Percentiles rank a stretch among this genome's conserved stretches.
These are phyloP conservation scores for Bungarus multicinctus DNA, from an alignment of 2,113 vertebrate species.

Conservation along the genomic window DNA sequence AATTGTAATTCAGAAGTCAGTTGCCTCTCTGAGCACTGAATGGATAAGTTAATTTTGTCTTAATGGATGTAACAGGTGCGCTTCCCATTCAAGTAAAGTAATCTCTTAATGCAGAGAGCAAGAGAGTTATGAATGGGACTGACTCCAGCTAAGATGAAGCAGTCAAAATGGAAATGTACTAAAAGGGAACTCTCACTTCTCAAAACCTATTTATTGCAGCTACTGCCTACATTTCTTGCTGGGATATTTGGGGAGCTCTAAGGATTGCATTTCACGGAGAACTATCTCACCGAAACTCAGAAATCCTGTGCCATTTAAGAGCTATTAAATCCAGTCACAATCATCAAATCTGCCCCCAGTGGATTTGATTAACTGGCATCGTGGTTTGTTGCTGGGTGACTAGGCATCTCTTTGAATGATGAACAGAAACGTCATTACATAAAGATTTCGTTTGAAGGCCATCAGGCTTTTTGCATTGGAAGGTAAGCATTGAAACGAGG, in stretches of 20 bases:
- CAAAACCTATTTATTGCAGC: background rate
- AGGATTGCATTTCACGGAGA: background rate
- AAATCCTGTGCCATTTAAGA: no score
- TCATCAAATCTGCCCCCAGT: background rate
- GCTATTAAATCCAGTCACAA: background rate
- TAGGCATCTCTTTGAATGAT: constrained; percentile 26
- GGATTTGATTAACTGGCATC: background rate
- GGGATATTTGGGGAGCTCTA: background rate
- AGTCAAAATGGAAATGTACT: background rate
- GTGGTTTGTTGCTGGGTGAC: constrained; percentile 43
- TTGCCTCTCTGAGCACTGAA: background rate
- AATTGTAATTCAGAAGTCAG: background rate
- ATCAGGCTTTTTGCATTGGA: constrained; percentile 23
- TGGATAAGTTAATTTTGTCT: background rate
- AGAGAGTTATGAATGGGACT: background rate
- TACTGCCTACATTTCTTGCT: background rate
- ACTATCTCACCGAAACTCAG: no score
- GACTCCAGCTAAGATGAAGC: background rate
- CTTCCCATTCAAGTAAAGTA: background rate
- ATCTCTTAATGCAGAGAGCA: background rate
- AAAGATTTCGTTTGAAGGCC: constrained; percentile 45
- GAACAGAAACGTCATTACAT: constrained; percentile 17
- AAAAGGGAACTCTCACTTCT: background rate
- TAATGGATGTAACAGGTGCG: background rate
- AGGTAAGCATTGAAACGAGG: constrained; percentile 4